Percentiles rank a stretch among this genome's conserved stretches.
These are phyloP conservation scores for Morbakka virulenta DNA, from an alignment of 30 jellyfish, hydroid and myxozoan species.

Conservation along the genomic window DNA sequence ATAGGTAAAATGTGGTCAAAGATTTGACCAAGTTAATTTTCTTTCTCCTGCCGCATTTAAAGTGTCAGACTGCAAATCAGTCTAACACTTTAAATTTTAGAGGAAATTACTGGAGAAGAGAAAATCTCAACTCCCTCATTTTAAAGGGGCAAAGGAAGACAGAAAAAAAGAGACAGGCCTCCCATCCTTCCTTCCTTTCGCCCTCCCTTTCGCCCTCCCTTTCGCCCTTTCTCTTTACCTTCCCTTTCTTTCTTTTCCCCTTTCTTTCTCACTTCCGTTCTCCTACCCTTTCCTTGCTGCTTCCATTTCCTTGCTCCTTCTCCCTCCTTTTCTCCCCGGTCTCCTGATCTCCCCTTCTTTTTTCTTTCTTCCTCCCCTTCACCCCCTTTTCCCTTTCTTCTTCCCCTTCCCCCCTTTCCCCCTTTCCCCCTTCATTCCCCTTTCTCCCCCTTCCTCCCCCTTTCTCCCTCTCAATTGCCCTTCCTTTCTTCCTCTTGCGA, in stretches of 20 bases:
- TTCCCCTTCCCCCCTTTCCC: neutral
- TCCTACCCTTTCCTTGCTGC: neutral
- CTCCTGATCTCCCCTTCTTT: neutral
- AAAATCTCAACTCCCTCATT: no score
- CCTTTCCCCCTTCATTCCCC: neutral
- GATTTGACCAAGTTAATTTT: no score
- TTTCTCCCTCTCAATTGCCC: neutral
- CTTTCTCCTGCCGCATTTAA: no score
- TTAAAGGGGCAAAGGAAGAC: no score
- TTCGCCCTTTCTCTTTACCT: neutral
- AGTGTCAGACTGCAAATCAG: no score
- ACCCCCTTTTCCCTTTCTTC: neutral
- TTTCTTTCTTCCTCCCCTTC: neutral
- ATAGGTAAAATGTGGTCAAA: no score
- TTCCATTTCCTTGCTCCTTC: neutral
- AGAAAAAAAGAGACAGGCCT: no score
- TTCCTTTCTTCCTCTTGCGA: neutral
- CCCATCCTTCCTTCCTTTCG: no score
- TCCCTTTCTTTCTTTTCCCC: neutral
- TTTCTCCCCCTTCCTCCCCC: neutral
- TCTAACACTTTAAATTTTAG: no score
- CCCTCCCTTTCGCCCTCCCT: no score
- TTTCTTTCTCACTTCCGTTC: neutral
- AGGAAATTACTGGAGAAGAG: no score
- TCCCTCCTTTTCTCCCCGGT: no score